These are phyloP conservation scores for Himalopsyche anomala DNA, from an alignment of 2,888 invertebrate species.

Conservation along the genomic window DNA sequence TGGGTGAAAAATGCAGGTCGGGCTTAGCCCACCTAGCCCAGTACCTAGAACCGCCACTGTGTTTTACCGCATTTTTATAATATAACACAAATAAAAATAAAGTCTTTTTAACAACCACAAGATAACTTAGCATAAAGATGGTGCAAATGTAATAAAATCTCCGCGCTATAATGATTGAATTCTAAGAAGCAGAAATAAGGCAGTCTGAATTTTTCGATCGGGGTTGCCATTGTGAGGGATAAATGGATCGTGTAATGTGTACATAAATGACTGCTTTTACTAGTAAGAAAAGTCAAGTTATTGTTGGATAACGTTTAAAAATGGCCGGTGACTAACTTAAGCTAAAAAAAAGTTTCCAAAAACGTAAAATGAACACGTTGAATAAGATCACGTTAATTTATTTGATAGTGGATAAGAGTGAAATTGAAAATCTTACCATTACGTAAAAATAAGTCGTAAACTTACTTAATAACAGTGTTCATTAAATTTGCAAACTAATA, in stretches of 20 bases:
- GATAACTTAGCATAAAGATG: neutral
- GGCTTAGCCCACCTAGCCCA: no score
- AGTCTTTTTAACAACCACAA: neutral
- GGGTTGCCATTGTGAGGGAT: neutral
- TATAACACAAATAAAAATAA: no score
- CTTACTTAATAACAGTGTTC: no score
- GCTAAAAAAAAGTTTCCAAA: neutral
- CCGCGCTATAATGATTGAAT: neutral
- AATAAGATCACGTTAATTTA: neutral
- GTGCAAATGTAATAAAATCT: neutral
- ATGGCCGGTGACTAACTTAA: neutral
- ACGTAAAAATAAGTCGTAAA: neutral
- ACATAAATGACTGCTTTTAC: conserved; percentile 31
- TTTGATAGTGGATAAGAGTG: neutral
- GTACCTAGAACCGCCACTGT: no score
- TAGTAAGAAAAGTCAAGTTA: neutral
- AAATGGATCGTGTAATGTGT: conserved; percentile 7
- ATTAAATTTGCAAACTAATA: no score
- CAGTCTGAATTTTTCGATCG: neutral
- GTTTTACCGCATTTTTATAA: no score
- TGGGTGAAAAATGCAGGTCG: no score
- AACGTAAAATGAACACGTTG: neutral
- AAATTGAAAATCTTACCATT: neutral
- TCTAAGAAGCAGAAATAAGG: neutral
- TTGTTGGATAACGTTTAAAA: neutral